Evolutionary conservation across 2,113 vertebrate species (phyloP).

Genomic region (Gasterosteus nipponicus): DNA sequence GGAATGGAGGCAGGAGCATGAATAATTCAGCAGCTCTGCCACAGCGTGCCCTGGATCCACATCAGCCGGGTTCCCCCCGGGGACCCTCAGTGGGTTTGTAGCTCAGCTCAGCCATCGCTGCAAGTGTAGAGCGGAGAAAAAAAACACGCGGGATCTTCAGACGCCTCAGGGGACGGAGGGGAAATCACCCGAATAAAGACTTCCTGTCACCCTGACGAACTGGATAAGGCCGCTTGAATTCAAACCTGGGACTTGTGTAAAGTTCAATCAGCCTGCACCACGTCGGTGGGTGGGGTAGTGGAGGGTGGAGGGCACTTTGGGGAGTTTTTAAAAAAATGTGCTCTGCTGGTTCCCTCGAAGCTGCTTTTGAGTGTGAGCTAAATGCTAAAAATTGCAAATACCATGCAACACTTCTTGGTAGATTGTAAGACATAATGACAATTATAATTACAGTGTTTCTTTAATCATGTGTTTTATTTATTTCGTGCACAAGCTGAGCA

Average conservation of each 20-base stretch:
- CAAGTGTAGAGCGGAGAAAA: neutral
- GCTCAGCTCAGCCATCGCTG: slow-evolving; percentile 32
- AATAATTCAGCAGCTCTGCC: slow-evolving; percentile 72
- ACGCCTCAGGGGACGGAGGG: slow-evolving; percentile 7
- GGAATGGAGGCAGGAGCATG: slow-evolving; percentile 48
- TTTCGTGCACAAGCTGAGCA: neutral
- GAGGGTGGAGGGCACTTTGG: neutral
- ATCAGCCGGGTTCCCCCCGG: slow-evolving; percentile 53
- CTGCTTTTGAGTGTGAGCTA: slow-evolving; percentile 8
- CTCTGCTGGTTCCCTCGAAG: slow-evolving; percentile 15
- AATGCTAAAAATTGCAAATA: slow-evolving; percentile 42
- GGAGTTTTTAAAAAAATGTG: slow-evolving; percentile 8
- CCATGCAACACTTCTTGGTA: slow-evolving; percentile 14
- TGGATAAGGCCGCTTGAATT: neutral
- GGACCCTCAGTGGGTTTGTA: slow-evolving; percentile 47
- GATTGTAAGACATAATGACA: neutral
- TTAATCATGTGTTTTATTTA: neutral
- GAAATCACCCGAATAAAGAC: neutral
- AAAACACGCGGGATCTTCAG: slow-evolving; percentile 3
- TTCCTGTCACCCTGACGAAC: neutral
- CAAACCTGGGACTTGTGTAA: neutral
- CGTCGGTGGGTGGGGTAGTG: neutral
- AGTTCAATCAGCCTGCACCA: neutral
- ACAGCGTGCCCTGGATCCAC: slow-evolving; percentile 67
- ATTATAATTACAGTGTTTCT: neutral